A percentile compares a stretch with the other conserved stretches of the same genome.
Conservation (phyloP, 2,797 vertebrate genomes). For the Podargus strigoides region DNA sequence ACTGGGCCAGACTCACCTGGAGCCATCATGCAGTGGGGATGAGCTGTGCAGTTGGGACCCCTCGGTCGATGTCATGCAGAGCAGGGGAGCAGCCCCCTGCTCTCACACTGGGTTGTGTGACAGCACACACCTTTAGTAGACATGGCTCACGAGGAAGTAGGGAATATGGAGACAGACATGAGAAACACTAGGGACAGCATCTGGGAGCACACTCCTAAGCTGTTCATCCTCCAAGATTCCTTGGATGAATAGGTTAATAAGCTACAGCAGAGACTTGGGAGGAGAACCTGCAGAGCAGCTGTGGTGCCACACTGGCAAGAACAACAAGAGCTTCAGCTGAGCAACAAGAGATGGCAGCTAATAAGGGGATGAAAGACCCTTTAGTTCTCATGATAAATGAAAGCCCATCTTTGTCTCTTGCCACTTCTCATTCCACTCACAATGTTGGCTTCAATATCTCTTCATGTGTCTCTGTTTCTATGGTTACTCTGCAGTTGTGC, state of each 20-base stretch:
- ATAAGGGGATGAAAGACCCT: not conserved
- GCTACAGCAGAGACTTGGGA: not conserved
- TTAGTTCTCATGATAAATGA: not conserved
- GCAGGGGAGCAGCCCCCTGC: not conserved
- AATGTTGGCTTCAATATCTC: not conserved
- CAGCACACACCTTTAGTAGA: not conserved
- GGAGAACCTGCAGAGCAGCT: not conserved
- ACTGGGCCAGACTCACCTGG: not conserved
- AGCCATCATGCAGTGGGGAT: not conserved
- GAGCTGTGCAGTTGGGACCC: not conserved
- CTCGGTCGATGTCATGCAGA: accelerated
- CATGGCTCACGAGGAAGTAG: not conserved
- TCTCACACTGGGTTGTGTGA: not conserved
- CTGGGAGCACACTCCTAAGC: not conserved
- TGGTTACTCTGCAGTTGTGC: not conserved
- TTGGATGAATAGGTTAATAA: not conserved
- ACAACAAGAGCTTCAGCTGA: not conserved
- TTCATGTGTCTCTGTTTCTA: not conserved
- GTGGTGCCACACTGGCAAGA: not conserved
- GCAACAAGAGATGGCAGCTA: not conserved
- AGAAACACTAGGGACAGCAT: not conserved
- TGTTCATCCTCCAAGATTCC: not conserved
- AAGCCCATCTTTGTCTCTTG: not conserved
- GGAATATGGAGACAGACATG: not conserved
- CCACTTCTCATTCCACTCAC: not conserved